phyloP scores from a whole-genome alignment of 2,113 vertebrate species.

The Mus pahari region DNA sequence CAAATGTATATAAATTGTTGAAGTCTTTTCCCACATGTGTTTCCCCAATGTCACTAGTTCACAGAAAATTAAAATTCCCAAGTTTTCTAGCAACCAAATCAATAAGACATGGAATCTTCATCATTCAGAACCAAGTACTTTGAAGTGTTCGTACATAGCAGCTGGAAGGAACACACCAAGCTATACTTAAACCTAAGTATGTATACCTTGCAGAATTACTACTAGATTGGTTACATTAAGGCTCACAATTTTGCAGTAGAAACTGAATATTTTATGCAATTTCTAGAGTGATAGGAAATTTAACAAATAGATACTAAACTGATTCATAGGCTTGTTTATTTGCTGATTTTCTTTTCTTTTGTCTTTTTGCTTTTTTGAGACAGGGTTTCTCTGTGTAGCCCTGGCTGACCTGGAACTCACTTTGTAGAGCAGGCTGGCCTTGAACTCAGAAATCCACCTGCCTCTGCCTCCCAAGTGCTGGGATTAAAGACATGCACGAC shows the following conservation, averaged over 20 bases:
- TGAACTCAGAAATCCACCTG: no score
- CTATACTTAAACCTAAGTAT: conserved; percentile 65
- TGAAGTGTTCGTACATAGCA: conserved; percentile 83
- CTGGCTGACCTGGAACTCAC: no score
- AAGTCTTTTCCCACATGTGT: conserved; percentile 73
- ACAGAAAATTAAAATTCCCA: conserved; percentile 74
- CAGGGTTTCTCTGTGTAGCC: no score
- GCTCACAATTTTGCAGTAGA: background rate
- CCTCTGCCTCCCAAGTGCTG: no score
- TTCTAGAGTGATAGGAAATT: conserved; percentile 13
- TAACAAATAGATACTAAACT: conserved; percentile 5
- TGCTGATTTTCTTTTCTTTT: no score
- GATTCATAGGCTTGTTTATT: conserved; percentile 12
- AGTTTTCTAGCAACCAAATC: conserved; percentile 79
- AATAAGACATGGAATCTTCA: conserved; percentile 79
- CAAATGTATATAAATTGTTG: conserved; percentile 51
- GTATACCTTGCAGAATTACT: background rate
- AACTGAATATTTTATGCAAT: background rate
- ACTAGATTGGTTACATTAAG: conserved; percentile 39
- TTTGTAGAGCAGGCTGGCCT: no score
- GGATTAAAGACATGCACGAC: no score
- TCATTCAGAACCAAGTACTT: conserved; percentile 82
- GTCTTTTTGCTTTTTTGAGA: no score
- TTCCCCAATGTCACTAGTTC: conserved; percentile 78
- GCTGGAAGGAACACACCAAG: conserved; percentile 57